Conservation (phyloP, 2,888 invertebrate genomes). For the Coelinius sp. region DNA sequence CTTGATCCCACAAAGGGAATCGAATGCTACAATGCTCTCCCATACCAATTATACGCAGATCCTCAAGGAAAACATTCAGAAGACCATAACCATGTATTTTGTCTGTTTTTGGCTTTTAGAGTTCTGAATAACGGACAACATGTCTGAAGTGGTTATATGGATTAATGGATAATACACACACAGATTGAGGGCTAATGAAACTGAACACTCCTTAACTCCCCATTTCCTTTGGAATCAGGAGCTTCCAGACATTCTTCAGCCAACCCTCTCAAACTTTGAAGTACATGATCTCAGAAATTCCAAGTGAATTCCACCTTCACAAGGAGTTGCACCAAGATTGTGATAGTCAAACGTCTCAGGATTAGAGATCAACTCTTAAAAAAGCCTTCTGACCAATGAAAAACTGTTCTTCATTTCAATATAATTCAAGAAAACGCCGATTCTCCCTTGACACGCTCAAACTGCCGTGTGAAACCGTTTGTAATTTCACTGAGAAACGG, state of each 20-base stretch:
- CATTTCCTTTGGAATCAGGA: conserved; percentile 28
- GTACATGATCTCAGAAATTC: conserved; percentile 13
- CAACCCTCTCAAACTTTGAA: conserved; percentile 32
- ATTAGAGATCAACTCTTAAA: neutral
- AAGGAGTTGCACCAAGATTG: neutral
- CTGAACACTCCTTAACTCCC: conserved; percentile 1
- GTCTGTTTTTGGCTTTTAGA: neutral
- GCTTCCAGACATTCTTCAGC: conserved; percentile 41
- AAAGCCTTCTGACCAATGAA: neutral
- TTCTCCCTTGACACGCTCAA: neutral
- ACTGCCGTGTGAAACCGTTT: conserved; percentile 15
- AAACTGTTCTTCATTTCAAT: neutral
- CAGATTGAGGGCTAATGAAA: neutral
- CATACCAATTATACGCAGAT: conserved; percentile 56
- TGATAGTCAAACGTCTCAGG: neutral
- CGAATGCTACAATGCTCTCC: conserved; percentile 56
- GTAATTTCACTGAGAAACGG: conserved; percentile 22
- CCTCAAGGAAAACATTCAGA: conserved; percentile 2
- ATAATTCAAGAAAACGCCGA: neutral
- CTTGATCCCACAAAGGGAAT: conserved; percentile 63
- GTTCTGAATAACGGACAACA: neutral
- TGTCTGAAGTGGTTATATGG: no score
- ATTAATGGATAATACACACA: no score
- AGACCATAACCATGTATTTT: neutral
- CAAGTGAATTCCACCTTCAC: conserved; percentile 3